Evolutionary conservation across 2,888 invertebrate genomes (phyloP).

Genomic region (Eulithis prunata): DNA sequence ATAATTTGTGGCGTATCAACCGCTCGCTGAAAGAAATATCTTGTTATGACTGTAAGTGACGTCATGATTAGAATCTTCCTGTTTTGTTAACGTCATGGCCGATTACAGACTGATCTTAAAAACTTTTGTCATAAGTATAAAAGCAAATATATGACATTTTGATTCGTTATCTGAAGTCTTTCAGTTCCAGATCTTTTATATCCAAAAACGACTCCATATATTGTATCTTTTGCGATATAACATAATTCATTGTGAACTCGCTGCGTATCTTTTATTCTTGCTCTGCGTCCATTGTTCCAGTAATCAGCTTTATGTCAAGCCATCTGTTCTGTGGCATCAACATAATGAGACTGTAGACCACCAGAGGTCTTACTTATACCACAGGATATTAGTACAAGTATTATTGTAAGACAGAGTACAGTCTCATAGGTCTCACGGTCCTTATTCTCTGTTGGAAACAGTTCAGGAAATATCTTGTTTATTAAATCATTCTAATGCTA

Average conservation of each 20-base stretch:
- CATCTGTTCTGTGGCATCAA: slow-evolving; percentile 8
- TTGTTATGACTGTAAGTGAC: slow-evolving; percentile 10
- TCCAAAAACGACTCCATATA: background rate
- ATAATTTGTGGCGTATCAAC: background rate
- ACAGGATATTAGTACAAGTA: no score
- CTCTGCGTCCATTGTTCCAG: slow-evolving; percentile 8
- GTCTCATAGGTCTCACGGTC: background rate
- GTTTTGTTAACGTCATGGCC: slow-evolving; percentile 15
- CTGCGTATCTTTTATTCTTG: slow-evolving; percentile 1
- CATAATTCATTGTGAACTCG: background rate
- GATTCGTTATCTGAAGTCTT: background rate
- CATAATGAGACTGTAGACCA: background rate
- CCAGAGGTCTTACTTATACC: no score
- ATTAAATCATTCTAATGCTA: slow-evolving; percentile 9
- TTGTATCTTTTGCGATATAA: background rate
- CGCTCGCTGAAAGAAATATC: slow-evolving; percentile 10
- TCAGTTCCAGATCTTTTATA: background rate
- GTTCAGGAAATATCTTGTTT: slow-evolving; percentile 14
- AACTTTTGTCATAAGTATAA: background rate
- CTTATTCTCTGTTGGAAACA: slow-evolving; percentile 6
- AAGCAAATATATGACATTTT: background rate
- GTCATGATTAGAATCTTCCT: slow-evolving; percentile 21
- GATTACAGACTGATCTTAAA: background rate
- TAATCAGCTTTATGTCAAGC: slow-evolving; percentile 1
- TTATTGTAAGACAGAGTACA: no score